Evolutionary conservation across 2,113 vertebrate genomes (phyloP), one percentile per base, ranked within the genome.

Genomic region (Oostethus manadensis): DNA sequence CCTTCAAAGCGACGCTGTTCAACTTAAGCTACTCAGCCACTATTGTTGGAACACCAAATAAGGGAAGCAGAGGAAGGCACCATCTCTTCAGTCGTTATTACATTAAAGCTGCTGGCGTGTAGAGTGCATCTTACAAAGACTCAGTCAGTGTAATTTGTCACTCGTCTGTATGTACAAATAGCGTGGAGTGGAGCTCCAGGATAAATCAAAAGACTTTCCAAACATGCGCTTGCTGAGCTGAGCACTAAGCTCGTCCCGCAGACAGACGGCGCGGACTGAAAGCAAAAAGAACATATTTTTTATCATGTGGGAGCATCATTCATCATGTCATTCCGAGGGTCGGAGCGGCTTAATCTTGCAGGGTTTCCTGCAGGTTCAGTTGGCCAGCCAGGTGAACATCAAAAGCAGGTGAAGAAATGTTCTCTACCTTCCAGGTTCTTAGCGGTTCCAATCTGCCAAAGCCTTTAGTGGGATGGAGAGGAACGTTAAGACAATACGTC

Each of bases 301-400:
- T n/a, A n/a, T n/a, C n/a, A n/a, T n/a, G n/a, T n/a, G n/a, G n/a
- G n/a, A n/a, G n/a, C n/a, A n/a, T n/a, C 64, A 71, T 74, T 38
- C 53, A 74, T 78, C 70, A 66, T 74, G 60, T 60, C 75, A 68
- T 29, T 49, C 58, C 56, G 26, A 56, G 53, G 60, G 56, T 14
- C 53, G 66, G 11, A 62, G 44, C 26, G 42, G 48, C 44, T 64
- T 66, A 50, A 71, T 58, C 66, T 68, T 46, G 51, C 60, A 65
- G 42, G 48, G 62, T 70, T 61, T 57, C 20, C 40, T 56, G 54
- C 48, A 50, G 60, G 20, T 21, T 58, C 42, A 44, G 6, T 9
- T n/a, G 51, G 64, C 51, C 45, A 73, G 43, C 16, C 20, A 62
- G 62, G 29, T 9, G 17, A 66, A 70, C 58, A 66, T 66, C 60